A percentile compares a stretch with the other conserved stretches of the same genome.
phyloP scores from a whole-genome alignment of 2,113 vertebrate genomes.

The Tor tambroides region DNA sequence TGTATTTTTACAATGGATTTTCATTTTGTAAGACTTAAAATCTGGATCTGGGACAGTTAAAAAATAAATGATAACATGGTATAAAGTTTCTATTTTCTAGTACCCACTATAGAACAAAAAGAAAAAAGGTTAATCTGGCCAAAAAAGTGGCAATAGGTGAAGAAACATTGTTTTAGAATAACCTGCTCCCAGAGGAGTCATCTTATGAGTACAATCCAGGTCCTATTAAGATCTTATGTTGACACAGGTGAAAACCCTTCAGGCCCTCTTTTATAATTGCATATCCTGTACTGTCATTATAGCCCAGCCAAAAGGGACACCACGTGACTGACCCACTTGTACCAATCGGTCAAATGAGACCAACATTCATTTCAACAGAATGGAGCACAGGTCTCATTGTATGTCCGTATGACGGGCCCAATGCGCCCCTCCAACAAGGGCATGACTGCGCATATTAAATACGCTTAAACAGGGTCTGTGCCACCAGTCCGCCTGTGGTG shows the following conservation, averaged over 20 bases:
- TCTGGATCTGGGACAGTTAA: not conserved
- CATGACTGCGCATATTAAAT: conserved; percentile 30
- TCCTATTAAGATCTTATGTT: conserved; percentile 42
- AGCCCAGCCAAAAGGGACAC: not conserved
- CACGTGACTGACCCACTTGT: not conserved
- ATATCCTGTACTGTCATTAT: conserved; percentile 11
- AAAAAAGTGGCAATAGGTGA: not conserved
- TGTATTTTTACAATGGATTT: not conserved
- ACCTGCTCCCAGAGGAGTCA: not conserved
- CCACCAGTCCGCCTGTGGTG: not conserved
- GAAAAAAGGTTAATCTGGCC: not conserved
- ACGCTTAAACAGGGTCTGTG: conserved; percentile 11
- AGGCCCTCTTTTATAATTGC: conserved; percentile 30
- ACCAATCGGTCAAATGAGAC: conserved; percentile 41
- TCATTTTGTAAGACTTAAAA: not conserved
- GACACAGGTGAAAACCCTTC: conserved; percentile 31
- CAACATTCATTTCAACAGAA: conserved; percentile 27
- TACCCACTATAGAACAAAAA: not conserved
- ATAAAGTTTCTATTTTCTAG: not conserved
- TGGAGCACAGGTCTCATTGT: not conserved
- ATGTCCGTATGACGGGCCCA: not conserved
- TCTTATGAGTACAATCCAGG: conserved; percentile 6
- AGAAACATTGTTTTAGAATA: not conserved
- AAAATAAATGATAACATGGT: not conserved
- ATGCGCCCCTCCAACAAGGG: not conserved